phyloP scores from a whole-genome alignment of 2,113 vertebrate genomes.

The Tichodroma muraria region DNA sequence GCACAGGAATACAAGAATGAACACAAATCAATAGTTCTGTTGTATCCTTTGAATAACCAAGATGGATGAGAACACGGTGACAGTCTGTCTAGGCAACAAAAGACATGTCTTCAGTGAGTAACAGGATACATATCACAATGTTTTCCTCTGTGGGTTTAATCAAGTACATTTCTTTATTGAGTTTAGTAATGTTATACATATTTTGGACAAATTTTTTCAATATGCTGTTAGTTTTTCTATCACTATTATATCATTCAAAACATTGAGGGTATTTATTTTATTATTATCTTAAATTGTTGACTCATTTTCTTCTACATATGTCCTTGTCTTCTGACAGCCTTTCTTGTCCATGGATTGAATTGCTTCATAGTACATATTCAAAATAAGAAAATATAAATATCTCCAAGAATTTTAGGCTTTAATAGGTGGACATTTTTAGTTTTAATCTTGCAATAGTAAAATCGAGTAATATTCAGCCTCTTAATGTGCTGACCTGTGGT shows the following conservation, averaged over 20 bases:
- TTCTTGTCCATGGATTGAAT: not conserved
- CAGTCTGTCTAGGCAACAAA: slow-evolving; percentile 44
- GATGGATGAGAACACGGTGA: slow-evolving; percentile 64
- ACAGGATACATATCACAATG: slow-evolving; percentile 50
- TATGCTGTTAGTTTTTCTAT: not conserved
- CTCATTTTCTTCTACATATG: not conserved
- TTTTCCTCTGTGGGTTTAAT: slow-evolving; percentile 26
- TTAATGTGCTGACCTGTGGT: not conserved
- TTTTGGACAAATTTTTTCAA: not conserved
- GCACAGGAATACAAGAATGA: slow-evolving; percentile 31
- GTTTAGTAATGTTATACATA: not conserved
- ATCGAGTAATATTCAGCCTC: not conserved
- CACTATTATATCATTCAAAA: not conserved
- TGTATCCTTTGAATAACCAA: slow-evolving; percentile 65
- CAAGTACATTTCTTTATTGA: not conserved
- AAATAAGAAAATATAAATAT: not conserved
- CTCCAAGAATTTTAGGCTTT: not conserved
- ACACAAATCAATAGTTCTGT: slow-evolving; percentile 71
- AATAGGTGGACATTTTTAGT: not conserved
- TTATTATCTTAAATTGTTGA: not conserved
- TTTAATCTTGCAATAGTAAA: not conserved
- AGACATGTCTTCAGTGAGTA: slow-evolving; percentile 56
- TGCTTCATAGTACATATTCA: not conserved
- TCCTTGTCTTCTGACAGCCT: not conserved
- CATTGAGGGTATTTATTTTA: not conserved